Conservation (phyloP, 2,888 invertebrate genomes). For the Drosophila engyochracea region DNA sequence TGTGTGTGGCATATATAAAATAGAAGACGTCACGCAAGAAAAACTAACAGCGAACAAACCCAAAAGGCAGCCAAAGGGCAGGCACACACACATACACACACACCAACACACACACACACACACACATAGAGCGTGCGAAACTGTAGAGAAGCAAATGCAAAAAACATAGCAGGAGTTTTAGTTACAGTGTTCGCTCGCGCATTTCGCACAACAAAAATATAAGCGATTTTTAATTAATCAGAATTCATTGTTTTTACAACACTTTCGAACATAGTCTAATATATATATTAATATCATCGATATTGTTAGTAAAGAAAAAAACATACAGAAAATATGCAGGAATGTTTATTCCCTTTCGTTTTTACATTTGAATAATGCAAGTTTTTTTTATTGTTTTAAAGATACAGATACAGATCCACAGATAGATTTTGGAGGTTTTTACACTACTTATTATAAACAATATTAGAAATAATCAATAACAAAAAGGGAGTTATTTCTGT, state of each 20-base stretch:
- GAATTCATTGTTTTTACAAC: background rate
- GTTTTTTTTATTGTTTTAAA: background rate
- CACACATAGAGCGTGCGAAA: constrained; percentile 18
- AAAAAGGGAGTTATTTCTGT: too few relatives aligned
- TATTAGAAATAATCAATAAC: background rate
- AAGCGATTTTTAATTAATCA: too few relatives aligned
- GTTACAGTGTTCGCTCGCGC: background rate
- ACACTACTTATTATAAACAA: background rate
- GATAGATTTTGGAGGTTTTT: background rate
- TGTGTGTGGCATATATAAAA: constrained; percentile 55
- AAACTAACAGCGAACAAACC: constrained; percentile 34
- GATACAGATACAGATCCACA: too few relatives aligned
- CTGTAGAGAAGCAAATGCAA: constrained; percentile 4
- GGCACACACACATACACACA: constrained; percentile 18
- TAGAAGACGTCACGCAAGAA: constrained; percentile 38
- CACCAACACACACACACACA: constrained; percentile 1
- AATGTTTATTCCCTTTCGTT: background rate
- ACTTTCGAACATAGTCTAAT: background rate
- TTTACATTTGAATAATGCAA: background rate
- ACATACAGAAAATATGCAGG: background rate
- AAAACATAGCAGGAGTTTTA: background rate
- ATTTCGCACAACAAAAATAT: background rate
- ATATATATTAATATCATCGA: background rate
- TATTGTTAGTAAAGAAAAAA: background rate
- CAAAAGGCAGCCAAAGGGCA: constrained; percentile 36